Evolutionary conservation across 2,888 invertebrate genomes (phyloP).

Genomic region (Amaurobius ferox): DNA sequence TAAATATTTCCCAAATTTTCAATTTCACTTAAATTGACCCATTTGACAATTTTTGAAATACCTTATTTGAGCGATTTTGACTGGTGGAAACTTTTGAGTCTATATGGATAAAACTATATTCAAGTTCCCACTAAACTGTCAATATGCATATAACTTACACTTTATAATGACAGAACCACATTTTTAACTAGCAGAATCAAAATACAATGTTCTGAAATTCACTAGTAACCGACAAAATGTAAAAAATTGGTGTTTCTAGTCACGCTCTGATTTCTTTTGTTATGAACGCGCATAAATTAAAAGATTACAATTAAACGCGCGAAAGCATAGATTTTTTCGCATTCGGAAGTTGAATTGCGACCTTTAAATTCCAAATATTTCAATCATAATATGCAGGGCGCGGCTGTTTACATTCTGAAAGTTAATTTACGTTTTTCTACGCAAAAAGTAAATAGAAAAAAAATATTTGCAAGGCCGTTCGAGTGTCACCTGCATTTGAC

Average conservation of each 20-base stretch:
- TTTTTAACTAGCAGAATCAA: no score
- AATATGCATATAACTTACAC: no score
- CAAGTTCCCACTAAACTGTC: no score
- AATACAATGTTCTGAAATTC: no score
- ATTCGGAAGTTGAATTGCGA: background rate
- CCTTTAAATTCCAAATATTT: conserved; percentile 10
- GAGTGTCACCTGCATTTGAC: background rate
- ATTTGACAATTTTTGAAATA: no score
- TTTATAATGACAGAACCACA: no score
- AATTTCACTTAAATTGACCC: no score
- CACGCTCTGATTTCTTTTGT: background rate
- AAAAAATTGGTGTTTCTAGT: background rate
- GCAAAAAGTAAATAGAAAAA: background rate
- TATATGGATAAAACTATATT: no score
- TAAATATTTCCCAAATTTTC: no score
- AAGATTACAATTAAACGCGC: background rate
- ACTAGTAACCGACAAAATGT: background rate
- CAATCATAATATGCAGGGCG: background rate
- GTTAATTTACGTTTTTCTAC: background rate
- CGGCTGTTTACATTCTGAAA: background rate
- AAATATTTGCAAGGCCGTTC: conserved; percentile 1
- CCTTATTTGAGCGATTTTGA: no score
- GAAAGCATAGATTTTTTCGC: background rate
- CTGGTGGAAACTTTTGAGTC: no score
- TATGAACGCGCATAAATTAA: background rate